A percentile compares a stretch with the other conserved stretches of the same genome.
Conservation (phyloP, 2,113 vertebrate genomes). For the Camelus bactrianus region DNA sequence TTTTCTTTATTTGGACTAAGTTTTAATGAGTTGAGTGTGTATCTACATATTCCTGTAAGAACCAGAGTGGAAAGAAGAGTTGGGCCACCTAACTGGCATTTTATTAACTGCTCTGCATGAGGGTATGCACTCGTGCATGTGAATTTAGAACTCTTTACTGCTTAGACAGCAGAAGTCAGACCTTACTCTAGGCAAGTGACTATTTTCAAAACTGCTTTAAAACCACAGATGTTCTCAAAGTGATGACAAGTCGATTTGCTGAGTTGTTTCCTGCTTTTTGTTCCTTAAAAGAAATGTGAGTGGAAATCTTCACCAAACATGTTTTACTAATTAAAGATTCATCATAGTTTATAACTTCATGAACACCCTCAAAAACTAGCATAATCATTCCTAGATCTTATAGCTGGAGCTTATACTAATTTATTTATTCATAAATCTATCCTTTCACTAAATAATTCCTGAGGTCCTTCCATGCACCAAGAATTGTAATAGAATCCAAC, state of each 20-base stretch:
- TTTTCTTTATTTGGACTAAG: constrained; percentile 67
- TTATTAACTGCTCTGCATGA: neutral
- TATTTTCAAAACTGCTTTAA: constrained; percentile 52
- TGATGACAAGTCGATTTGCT: neutral
- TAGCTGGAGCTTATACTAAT: neutral
- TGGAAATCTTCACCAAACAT: constrained; percentile 32
- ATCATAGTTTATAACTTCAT: constrained; percentile 9
- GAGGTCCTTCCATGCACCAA: neutral
- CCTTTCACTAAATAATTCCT: neutral
- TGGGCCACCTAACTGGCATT: neutral
- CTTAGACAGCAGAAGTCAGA: constrained; percentile 15
- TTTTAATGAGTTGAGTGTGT: neutral
- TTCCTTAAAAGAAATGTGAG: constrained; percentile 23
- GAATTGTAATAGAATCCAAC: neutral
- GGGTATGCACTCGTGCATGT: neutral
- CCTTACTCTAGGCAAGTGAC: neutral
- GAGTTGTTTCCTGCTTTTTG: neutral
- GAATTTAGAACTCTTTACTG: neutral
- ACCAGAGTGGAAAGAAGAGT: neutral
- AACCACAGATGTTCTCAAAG: constrained; percentile 25
- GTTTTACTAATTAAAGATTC: constrained; percentile 13
- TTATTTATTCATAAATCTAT: neutral
- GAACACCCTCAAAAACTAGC: neutral
- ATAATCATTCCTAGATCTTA: neutral
- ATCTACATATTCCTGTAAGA: neutral